Percentiles rank a stretch among this genome's conserved stretches.
Conservation (phyloP, 1,140 invertebrate species). For the Drosophila ambigua region DNA sequence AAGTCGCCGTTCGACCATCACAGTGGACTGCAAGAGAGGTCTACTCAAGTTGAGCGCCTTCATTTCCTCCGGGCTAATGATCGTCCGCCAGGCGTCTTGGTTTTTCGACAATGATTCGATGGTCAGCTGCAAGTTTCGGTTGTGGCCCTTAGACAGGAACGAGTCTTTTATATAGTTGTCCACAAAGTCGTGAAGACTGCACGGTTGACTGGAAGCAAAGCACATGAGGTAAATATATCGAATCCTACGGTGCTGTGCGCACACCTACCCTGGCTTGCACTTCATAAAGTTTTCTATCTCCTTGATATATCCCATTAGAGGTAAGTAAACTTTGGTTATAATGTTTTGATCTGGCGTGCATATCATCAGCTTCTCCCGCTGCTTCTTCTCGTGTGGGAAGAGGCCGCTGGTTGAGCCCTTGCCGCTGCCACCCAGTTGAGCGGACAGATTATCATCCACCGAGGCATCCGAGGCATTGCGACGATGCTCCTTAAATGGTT, state of each 20-base stretch:
- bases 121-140: slow-evolving; percentile 85
- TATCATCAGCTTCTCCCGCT: slow-evolving; percentile 86
- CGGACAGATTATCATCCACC: slow-evolving; percentile 69
- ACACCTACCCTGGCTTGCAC: slow-evolving; percentile 86
- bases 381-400: slow-evolving; percentile 67
- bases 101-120: slow-evolving; percentile 89
- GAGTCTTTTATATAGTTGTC: slow-evolving; percentile 90
- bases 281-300: slow-evolving; percentile 90
- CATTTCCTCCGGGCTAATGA: slow-evolving; percentile 88
- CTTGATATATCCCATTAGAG: slow-evolving; percentile 89
- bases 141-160: slow-evolving; percentile 87
- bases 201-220: slow-evolving; percentile 83
- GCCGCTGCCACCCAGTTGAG: slow-evolving; percentile 55
- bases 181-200: slow-evolving; percentile 90
- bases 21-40: slow-evolving; percentile 88
- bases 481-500: slow-evolving; percentile 87
- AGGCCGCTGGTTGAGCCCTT: slow-evolving; percentile 62
- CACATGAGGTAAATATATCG: not conserved
- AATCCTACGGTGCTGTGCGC: not conserved
- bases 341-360: slow-evolving; percentile 90
- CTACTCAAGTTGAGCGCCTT: slow-evolving; percentile 86
- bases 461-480: slow-evolving; percentile 82
- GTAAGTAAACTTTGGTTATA: slow-evolving; percentile 90
- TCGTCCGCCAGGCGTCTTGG: slow-evolving; percentile 89
- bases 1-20: slow-evolving; percentile 89